phyloP scores from a whole-genome alignment of 2,888 invertebrate species.

The Hoplodrina ambigua region DNA sequence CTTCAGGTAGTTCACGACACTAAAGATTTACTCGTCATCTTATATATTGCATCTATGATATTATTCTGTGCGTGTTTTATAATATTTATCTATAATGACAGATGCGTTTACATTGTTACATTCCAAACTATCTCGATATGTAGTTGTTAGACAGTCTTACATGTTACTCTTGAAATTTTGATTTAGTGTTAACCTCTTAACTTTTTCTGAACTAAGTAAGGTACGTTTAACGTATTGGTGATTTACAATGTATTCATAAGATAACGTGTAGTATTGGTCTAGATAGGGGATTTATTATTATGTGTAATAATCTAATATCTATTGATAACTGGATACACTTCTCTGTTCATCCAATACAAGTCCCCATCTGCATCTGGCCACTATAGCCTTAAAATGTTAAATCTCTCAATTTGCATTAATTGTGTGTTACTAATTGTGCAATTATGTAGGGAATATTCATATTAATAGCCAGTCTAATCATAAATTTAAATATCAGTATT shows the following conservation, averaged over 20 bases:
- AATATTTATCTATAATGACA: constrained; percentile 40
- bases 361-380: constrained; percentile 22
- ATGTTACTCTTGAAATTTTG: constrained; percentile 41
- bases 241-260: constrained; percentile 53
- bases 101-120: constrained; percentile 61
- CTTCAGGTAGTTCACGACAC: constrained; percentile 36
- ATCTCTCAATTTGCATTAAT: constrained; percentile 51
- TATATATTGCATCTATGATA: constrained; percentile 49
- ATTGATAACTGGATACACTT: constrained; percentile 26
- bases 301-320: constrained; percentile 21
- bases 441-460: constrained; percentile 78
- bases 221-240: constrained; percentile 53
- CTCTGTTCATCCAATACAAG: constrained; percentile 31
- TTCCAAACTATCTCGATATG: constrained; percentile 63
- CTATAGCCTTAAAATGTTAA: constrained; percentile 33
- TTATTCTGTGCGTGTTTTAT: constrained; percentile 49
- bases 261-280: constrained; percentile 48
- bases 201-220: constrained; percentile 41
- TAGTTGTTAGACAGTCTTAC: constrained; percentile 55
- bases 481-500: constrained; percentile 83
- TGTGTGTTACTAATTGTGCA: constrained; percentile 74
- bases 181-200: constrained; percentile 48
- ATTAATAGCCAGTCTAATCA: constrained; percentile 70
- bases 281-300: constrained; percentile 38
- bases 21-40: constrained; percentile 45